Evolutionary conservation across 2,797 vertebrate genomes (phyloP).

Genomic region (Sternotherus odoratus): DNA sequence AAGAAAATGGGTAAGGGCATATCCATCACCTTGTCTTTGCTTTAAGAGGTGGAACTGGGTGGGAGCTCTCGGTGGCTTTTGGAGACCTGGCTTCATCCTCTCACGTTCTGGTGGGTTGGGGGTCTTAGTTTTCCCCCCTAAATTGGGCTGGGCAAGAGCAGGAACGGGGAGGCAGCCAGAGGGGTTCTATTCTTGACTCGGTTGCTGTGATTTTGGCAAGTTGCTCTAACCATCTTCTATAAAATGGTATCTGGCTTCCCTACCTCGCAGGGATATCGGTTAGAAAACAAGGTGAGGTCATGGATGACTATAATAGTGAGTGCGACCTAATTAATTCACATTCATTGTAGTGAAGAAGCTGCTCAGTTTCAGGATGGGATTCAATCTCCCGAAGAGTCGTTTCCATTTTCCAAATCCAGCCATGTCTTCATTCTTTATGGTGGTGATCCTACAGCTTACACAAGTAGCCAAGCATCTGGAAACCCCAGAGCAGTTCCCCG

Average conservation of each 20-base stretch:
- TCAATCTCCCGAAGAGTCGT: neutral
- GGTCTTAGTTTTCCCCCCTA: neutral
- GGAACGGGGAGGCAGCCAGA: neutral
- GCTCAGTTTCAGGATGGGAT: neutral
- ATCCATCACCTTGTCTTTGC: fast-evolving
- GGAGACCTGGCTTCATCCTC: neutral
- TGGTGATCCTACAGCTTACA: neutral
- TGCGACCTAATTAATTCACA: neutral
- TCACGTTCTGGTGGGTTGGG: neutral
- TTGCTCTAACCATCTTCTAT: fast-evolving
- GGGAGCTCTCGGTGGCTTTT: neutral
- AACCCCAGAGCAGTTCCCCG: neutral
- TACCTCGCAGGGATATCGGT: fast-evolving
- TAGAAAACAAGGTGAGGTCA: fast-evolving
- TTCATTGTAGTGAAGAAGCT: neutral
- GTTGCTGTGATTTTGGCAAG: neutral
- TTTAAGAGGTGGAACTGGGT: fast-evolving
- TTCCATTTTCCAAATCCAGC: neutral
- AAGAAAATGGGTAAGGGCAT: conserved; percentile 94
- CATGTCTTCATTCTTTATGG: neutral
- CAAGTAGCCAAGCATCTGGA: neutral
- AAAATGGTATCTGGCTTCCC: fast-evolving
- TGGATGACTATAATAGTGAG: neutral
- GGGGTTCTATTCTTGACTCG: neutral
- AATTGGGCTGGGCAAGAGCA: neutral